Conservation (phyloP, 37 sponge, comb jelly and placozoan species). For the Chondrilla cf. caribensis region DNA sequence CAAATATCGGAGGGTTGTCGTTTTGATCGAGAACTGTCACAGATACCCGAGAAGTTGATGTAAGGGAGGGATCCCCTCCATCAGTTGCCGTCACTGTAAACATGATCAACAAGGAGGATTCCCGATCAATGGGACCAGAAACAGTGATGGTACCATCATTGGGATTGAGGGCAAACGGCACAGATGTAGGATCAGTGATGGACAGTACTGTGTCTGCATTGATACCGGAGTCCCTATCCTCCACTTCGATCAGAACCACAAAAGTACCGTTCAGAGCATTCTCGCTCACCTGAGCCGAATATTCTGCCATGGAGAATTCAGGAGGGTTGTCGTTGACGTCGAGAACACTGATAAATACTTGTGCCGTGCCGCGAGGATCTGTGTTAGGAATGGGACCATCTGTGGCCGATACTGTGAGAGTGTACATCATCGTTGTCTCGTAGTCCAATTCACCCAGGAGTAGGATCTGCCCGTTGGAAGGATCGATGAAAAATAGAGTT, state of each 20-base stretch:
- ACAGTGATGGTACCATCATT: constrained; percentile 25
- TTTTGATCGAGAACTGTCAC: constrained; percentile 16
- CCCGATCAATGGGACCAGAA: constrained; percentile 27
- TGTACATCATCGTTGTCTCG: constrained; percentile 22
- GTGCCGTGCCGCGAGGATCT: constrained; percentile 7
- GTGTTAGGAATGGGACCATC: constrained; percentile 41
- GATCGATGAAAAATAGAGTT: constrained; percentile 27
- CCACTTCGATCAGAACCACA: constrained; percentile 33
- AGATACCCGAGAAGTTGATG: constrained; percentile 31
- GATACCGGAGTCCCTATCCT: constrained; percentile 43
- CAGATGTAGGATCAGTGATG: background rate
- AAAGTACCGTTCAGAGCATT: constrained; percentile 10
- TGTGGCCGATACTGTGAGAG: constrained; percentile 39
- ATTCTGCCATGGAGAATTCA: constrained; percentile 24
- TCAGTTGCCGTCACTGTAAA: constrained; percentile 48
- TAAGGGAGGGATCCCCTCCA: constrained; percentile 36
- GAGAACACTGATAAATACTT: constrained; percentile 30
- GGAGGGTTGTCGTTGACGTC: constrained; percentile 78
- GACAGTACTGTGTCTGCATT: constrained; percentile 32
- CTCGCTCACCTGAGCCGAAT: constrained; percentile 25
- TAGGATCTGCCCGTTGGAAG: constrained; percentile 17
- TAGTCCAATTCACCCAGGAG: constrained; percentile 28
- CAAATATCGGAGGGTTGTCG: constrained; percentile 32
- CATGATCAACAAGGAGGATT: background rate
- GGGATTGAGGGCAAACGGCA: background rate